Evolutionary conservation across 1,140 invertebrate species (phyloP).

Genomic region (Lasaia peninsularis): DNA sequence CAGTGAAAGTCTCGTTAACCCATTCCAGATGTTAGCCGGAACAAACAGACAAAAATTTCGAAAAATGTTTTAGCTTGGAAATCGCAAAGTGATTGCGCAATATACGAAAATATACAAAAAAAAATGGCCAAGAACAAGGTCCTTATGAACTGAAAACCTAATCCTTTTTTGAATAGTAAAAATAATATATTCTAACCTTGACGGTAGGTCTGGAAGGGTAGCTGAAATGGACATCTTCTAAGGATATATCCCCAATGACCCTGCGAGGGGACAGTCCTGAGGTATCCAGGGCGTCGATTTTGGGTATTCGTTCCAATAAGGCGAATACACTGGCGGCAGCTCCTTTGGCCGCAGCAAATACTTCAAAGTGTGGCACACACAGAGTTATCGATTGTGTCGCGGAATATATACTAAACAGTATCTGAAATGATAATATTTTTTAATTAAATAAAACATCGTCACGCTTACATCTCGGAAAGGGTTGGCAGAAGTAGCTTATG

Average conservation of each 20-base stretch:
- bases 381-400: slow-evolving; percentile 89
- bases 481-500: too few species aligned
- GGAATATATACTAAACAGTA: slow-evolving; percentile 87
- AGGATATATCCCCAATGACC: slow-evolving; percentile 83
- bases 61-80: too few species aligned
- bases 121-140: too few species aligned
- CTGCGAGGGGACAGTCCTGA: slow-evolving; percentile 81
- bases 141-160: too few species aligned
- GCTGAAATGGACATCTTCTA: slow-evolving; percentile 85
- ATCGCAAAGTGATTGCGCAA: too few species aligned
- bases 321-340: slow-evolving; percentile 52
- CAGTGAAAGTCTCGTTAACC: too few species aligned
- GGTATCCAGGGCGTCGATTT: slow-evolving; percentile 64
- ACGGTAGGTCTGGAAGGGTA: slow-evolving; percentile 90
- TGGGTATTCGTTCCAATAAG: slow-evolving; percentile 48
- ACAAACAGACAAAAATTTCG: too few species aligned
- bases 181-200: slow-evolving; percentile 62
- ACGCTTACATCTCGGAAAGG: too few species aligned
- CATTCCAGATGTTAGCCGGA: too few species aligned
- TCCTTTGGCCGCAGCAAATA: slow-evolving; percentile 71
- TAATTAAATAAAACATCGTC: too few species aligned
- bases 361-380: slow-evolving; percentile 85
- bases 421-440: slow-evolving; percentile 58
- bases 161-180: not conserved
- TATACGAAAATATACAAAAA: too few species aligned